phyloP scores from a whole-genome alignment of 2,113 vertebrate species.

The Cettia cetti region DNA sequence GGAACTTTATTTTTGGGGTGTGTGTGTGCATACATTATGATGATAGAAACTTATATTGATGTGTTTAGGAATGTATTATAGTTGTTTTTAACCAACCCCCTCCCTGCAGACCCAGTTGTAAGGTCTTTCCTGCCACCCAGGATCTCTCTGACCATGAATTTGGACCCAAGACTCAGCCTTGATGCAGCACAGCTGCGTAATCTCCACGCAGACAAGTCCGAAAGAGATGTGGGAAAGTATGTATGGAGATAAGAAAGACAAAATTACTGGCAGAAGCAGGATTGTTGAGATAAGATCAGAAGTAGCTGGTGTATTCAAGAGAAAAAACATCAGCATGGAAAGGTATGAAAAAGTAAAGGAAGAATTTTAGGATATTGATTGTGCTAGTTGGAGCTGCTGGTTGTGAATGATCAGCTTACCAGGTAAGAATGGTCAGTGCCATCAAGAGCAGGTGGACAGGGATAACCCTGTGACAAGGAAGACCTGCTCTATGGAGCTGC shows the following conservation, averaged over 20 bases:
- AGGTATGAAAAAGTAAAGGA: neutral
- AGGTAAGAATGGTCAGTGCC: neutral
- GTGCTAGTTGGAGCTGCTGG: accelerated
- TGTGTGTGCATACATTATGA: neutral
- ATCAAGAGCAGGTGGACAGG: neutral
- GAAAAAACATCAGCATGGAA: neutral
- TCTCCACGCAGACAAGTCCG: neutral
- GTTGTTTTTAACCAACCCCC: neutral
- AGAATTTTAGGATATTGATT: neutral
- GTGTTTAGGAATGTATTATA: neutral
- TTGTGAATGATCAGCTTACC: neutral
- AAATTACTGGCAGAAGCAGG: neutral
- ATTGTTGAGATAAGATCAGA: neutral
- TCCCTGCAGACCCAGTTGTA: neutral
- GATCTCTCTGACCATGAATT: accelerated
- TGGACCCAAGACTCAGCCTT: neutral
- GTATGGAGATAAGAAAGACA: neutral
- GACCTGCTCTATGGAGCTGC: neutral
- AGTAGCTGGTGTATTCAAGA: neutral
- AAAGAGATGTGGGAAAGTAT: neutral
- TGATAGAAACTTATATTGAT: neutral
- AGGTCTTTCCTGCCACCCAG: neutral
- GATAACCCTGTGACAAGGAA: neutral
- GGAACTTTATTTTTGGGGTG: neutral
- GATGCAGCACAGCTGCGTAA: neutral